These are phyloP conservation scores for Chrysomela aeneicollis DNA, from an alignment of 2,888 invertebrate genomes.

Conservation along the genomic window DNA sequence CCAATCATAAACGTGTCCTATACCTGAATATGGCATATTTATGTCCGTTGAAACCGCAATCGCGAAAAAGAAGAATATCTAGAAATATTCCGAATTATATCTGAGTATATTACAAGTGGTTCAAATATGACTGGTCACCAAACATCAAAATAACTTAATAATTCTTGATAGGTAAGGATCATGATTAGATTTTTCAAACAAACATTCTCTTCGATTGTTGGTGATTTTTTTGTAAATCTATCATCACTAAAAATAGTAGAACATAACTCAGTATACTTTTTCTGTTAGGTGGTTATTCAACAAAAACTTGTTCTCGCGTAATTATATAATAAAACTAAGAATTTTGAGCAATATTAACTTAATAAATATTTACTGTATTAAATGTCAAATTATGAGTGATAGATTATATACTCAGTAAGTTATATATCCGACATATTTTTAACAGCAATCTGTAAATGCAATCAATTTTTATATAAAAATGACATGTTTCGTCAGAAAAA, in stretches of 20 bases:
- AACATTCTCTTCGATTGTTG: not conserved
- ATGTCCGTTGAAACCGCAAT: no score
- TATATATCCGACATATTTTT: conserved; percentile 32
- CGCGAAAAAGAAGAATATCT: no score
- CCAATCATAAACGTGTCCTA: no score
- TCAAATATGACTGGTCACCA: no score
- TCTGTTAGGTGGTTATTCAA: conserved; percentile 42
- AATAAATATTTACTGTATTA: conserved; percentile 54
- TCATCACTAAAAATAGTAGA: conserved; percentile 24
- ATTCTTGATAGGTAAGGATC: no score
- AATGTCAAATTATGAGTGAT: conserved; percentile 62
- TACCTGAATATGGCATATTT: no score
- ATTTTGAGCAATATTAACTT: conserved; percentile 61
- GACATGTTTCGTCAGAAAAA: conserved; percentile 17
- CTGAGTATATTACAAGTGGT: no score
- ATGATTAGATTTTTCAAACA: not conserved
- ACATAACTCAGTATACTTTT: conserved; percentile 24
- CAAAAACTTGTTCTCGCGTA: conserved; percentile 39
- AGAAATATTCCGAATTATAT: no score
- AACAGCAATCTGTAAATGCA: conserved; percentile 32
- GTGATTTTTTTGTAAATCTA: conserved; percentile 32
- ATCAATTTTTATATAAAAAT: conserved; percentile 27
- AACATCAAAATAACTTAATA: no score
- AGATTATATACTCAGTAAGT: conserved; percentile 49
- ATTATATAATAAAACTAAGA: conserved; percentile 39